These are phyloP conservation scores for Drosophila kambysellisi DNA, from an alignment of 2,888 invertebrate genomes.

Conservation along the genomic window DNA sequence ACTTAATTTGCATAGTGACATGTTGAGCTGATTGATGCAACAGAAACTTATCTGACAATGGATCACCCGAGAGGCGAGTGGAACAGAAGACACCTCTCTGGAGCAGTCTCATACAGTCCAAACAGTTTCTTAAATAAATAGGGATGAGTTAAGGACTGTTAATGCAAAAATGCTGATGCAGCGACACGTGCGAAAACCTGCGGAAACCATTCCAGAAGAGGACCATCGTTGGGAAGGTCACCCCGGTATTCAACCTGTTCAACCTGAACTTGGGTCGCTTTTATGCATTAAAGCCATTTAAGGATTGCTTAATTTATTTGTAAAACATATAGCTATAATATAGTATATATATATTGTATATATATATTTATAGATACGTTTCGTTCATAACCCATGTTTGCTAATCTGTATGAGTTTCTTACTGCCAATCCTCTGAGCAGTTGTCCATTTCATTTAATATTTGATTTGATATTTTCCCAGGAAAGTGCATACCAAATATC, in stretches of 20 bases:
- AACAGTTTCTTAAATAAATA: not conserved
- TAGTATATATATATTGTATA: too few relatives aligned
- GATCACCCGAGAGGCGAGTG: not conserved
- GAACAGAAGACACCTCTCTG: not conserved
- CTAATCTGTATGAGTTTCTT: not conserved
- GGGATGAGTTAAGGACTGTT: not conserved
- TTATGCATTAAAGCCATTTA: too few relatives aligned
- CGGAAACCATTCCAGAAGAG: not conserved
- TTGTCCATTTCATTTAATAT: slow-evolving; percentile 17
- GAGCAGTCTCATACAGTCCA: too few relatives aligned
- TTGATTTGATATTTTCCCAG: slow-evolving; percentile 7
- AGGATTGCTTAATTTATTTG: not conserved
- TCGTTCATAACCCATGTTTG: not conserved
- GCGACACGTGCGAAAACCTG: not conserved
- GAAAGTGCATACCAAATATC: not conserved
- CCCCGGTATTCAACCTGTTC: not conserved
- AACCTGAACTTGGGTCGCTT: too few relatives aligned
- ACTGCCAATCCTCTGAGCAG: not conserved
- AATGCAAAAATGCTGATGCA: not conserved
- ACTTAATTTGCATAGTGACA: not conserved
- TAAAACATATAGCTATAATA: not conserved
- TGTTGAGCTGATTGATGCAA: not conserved
- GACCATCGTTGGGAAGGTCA: not conserved
- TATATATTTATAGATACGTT: not conserved
- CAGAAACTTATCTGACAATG: not conserved